Conservation (phyloP, 2,888 invertebrate species). For the Athetis lepigone region DNA sequence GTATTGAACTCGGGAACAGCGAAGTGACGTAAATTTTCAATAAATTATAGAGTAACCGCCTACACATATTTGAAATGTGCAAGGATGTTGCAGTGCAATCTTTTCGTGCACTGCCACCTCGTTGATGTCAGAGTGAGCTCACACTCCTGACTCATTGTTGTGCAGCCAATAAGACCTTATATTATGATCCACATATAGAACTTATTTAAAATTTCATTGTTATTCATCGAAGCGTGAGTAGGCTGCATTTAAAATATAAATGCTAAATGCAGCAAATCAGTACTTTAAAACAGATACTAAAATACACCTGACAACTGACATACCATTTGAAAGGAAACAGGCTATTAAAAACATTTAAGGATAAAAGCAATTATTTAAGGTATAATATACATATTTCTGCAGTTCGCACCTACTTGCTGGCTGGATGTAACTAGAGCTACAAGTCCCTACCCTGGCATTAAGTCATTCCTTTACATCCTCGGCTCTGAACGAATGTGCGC, state of each 20-base stretch:
- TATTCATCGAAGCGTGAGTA: slow-evolving; percentile 27
- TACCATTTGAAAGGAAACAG: slow-evolving; percentile 38
- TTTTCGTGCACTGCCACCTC: slow-evolving; percentile 62
- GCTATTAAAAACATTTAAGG: slow-evolving; percentile 42
- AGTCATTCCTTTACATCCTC: slow-evolving; percentile 60
- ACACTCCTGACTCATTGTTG: slow-evolving; percentile 71
- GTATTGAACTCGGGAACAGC: slow-evolving; percentile 38
- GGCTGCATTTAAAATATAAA: slow-evolving; percentile 24
- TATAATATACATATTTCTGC: slow-evolving; percentile 34
- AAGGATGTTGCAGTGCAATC: slow-evolving; percentile 65
- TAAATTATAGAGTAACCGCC: slow-evolving; percentile 67
- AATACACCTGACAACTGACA: slow-evolving; percentile 1
- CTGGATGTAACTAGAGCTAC: slow-evolving; percentile 34
- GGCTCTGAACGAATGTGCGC: slow-evolving; percentile 44
- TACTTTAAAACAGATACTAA: slow-evolving; percentile 22
- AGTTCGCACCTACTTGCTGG: slow-evolving; percentile 23
- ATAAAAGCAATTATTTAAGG: slow-evolving; percentile 37
- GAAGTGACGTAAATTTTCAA: slow-evolving; percentile 63
- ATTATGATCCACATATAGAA: slow-evolving; percentile 53
- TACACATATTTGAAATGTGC: slow-evolving; percentile 66
- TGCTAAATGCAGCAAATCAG: slow-evolving; percentile 12
- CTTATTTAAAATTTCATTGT: slow-evolving; percentile 34
- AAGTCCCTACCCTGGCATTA: slow-evolving; percentile 51
- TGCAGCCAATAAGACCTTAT: slow-evolving; percentile 53
- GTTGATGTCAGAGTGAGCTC: slow-evolving; percentile 79